phyloP scores from a whole-genome alignment of 2,797 vertebrate species.

The Mastacembelus armatus region DNA sequence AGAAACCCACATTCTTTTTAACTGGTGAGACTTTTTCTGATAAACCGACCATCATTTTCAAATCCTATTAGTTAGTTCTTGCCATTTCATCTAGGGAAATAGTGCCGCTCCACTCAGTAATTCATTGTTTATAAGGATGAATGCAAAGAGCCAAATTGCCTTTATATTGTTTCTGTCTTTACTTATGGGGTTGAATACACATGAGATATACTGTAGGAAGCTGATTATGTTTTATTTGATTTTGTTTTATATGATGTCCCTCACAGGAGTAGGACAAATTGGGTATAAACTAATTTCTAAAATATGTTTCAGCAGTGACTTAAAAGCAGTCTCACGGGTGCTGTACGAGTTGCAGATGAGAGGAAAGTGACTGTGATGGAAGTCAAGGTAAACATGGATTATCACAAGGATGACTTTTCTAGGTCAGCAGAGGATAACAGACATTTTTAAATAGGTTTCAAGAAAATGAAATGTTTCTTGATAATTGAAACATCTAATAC shows the following conservation, averaged over 20 bases:
- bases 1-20: too few relatives aligned
- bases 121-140: not conserved
- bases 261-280: slow-evolving; percentile 6
- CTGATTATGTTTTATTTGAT: slow-evolving; percentile 3
- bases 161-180: not conserved
- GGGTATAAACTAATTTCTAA: not conserved
- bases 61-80: not conserved
- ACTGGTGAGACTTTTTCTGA: not conserved
- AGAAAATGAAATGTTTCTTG: not conserved
- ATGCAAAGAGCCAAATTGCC: not conserved
- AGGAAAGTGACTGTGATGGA: slow-evolving; percentile 42
- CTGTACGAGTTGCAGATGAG: slow-evolving; percentile 37
- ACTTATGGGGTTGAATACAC: not conserved
- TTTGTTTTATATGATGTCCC: not conserved
- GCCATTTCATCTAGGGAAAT: not conserved
- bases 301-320: not conserved
- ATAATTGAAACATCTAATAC: slow-evolving; percentile 3
- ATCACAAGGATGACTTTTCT: slow-evolving; percentile 51
- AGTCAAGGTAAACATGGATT: slow-evolving; percentile 52
- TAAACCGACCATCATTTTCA: not conserved
- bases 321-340: not conserved
- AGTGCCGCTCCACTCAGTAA: not conserved
- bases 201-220: not conserved
- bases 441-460: slow-evolving; percentile 15
- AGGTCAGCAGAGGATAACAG: slow-evolving; percentile 55